Conservation (phyloP, 2,888 invertebrate species). For the Vannuccia rotundouncinata region DNA sequence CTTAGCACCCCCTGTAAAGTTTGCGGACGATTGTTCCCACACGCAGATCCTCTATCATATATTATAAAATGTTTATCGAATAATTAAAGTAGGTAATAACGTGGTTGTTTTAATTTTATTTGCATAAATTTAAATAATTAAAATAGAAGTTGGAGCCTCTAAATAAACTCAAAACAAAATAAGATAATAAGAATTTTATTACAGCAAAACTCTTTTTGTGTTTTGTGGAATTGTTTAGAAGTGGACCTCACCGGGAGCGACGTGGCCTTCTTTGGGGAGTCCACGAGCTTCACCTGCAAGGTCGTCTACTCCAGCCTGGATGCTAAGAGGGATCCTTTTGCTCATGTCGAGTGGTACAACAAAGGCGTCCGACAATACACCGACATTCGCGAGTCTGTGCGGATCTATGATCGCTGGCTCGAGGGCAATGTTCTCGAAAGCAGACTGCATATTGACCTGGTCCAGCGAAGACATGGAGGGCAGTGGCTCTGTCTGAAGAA, state of each 20-base stretch:
- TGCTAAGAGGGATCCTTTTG: background rate
- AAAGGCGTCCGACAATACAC: background rate
- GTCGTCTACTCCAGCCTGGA: background rate
- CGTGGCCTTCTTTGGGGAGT: background rate
- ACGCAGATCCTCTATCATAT: no score
- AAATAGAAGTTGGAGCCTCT: no score
- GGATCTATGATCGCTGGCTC: background rate
- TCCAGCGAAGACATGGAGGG: background rate
- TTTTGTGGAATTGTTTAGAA: no score
- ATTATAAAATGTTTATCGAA: no score
- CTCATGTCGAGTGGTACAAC: conserved; percentile 10
- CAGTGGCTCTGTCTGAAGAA: conserved; percentile 8
- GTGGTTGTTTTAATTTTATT: no score
- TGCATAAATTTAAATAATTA: no score
- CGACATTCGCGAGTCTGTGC: background rate
- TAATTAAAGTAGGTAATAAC: no score
- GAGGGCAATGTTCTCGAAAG: conserved; percentile 1
- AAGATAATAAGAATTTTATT: no score
- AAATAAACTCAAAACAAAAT: no score
- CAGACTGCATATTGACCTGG: background rate
- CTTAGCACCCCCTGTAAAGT: no score
- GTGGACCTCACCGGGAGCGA: background rate
- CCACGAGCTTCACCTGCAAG: conserved; percentile 9
- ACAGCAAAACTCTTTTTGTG: no score
- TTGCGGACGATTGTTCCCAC: no score